Evolutionary conservation across 37 sponge, comb jelly and placozoan genomes (phyloP), one percentile per base, ranked within the genome.

Genomic region (Hexactinellida sp.): DNA sequence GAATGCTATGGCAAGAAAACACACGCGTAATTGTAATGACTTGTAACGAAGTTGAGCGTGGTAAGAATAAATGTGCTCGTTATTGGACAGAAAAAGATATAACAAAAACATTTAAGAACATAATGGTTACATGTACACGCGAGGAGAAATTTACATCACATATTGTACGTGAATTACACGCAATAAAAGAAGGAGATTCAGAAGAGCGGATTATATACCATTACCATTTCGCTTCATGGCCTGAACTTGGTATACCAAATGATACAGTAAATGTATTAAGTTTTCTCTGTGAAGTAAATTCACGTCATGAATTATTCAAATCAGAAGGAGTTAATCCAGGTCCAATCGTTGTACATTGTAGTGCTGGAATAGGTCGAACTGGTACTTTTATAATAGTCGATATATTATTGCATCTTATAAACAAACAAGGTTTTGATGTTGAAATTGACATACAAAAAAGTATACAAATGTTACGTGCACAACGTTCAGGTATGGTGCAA

Each of bases 401-500:
- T 55, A 90, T 92, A 10, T 54, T 96, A 0, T 85, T 92, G 39
- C 90, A 92, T 85, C 86, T 93, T 37, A 96, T 96, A 34, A 37
- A 38, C 39, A 84, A 89, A 36, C 88, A 93, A 94, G 93, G 94
- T 38, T 87, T 91, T 39, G 94, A 95, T 36, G 38, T 83, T 84
- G 96, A 95, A 82, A 88, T 95, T 83, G 94, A 95, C 37, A 92
- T 95, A 34, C 94, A 92, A 84, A 92, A 91, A 83, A 92, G 91
- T 36, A 93, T 95, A 23, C 94, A 90, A 55, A 71, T 89, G 36
- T 85, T 95, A 25, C 63, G 96, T 38, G 87, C 91, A 0, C 96
- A 95, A 84, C 88, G 96, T 0, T 95, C 96, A 36, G 96, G 96
- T 1, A 93, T 95, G 96, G 96, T 95, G 0, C 96, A 95, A 84